Evolutionary conservation across 2,113 vertebrate species (phyloP), one percentile per base, ranked within the genome.

Genomic region (Antechinus flavipes): DNA sequence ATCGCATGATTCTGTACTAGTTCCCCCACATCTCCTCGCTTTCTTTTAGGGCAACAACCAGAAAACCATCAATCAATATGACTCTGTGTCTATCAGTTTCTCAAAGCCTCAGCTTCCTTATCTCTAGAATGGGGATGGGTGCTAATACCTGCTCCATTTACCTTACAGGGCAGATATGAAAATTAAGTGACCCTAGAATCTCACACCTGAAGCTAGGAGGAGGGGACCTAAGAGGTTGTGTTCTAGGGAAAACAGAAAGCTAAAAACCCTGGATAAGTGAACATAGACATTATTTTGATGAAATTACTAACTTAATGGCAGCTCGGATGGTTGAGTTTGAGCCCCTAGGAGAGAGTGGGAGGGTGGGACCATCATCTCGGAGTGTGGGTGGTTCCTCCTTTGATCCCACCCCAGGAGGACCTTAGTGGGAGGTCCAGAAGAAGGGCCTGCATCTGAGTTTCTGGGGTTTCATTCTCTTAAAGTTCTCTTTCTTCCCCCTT

Each of bases 401-500:
- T 84, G n/a, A 42, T 42, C 68, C 68, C 68, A 42, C n/a, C 68
- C 68, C 16, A 42, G 7, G 16, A 14, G 76, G 54, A 47, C 46
- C 8, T 0, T 14, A 0, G 1, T 84, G 91, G 56, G 90, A 94
- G 94, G 94, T 91, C 68, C 8, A 2, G 1, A 46, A 0, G 14
- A 91, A 91, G 19, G 61, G 47, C 50, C 42, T 90, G 93, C 93
- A 61, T 94, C 91, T 84, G 90, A 56, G 26, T 56, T 68, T 96
- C 92, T 94, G 90, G 92, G 54, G 30, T 47, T 96, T 93, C 90
- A 35, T 94, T 96, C 61, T 93, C 94, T 90, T 89, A 1, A 91
- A 89, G 91, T 95, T 95, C 92, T 96, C 61, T 49, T 93, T 68
- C 84, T 30, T n/a, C 4, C 16, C 55, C 54, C 22, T 84, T 93